Evolutionary conservation across 2,113 vertebrate species (phyloP).

Genomic region (Spermophilus dauricus): DNA sequence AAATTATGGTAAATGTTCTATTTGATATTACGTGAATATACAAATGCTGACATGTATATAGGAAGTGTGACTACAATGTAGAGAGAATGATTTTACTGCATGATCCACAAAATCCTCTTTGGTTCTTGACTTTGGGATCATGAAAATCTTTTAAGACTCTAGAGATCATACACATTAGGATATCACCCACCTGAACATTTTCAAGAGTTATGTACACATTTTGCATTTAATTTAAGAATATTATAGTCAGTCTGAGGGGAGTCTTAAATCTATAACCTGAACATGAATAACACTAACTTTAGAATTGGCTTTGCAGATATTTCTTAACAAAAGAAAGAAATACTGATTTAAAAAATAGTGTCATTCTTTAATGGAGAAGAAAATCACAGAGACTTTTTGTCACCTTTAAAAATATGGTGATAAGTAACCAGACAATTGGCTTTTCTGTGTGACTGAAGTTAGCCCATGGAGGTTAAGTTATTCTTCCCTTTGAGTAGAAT

Average conservation of each 20-base stretch:
- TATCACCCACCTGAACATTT: not conserved
- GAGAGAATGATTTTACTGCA: not conserved
- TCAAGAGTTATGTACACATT: not conserved
- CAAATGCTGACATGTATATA: not conserved
- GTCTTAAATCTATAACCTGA: not conserved
- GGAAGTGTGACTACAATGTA: not conserved
- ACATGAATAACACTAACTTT: not conserved
- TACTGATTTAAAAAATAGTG: not conserved
- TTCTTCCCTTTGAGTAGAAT: not conserved
- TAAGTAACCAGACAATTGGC: not conserved
- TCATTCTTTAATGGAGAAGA: not conserved
- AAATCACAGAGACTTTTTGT: not conserved
- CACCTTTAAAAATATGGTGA: not conserved
- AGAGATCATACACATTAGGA: not conserved
- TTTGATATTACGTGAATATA: not conserved
- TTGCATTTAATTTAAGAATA: not conserved
- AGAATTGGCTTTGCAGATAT: not conserved
- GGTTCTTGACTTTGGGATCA: not conserved
- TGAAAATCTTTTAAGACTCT: not conserved
- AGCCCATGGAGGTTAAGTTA: not conserved
- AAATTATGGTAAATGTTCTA: conserved; percentile 36
- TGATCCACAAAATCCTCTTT: not conserved
- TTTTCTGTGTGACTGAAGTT: conserved; percentile 9
- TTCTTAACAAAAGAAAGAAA: not conserved
- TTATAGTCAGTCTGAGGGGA: not conserved